Percentiles rank a stretch among this genome's conserved stretches.
Conservation (phyloP, 2,113 vertebrate genomes). For the Anarhynchus alexandrinus region DNA sequence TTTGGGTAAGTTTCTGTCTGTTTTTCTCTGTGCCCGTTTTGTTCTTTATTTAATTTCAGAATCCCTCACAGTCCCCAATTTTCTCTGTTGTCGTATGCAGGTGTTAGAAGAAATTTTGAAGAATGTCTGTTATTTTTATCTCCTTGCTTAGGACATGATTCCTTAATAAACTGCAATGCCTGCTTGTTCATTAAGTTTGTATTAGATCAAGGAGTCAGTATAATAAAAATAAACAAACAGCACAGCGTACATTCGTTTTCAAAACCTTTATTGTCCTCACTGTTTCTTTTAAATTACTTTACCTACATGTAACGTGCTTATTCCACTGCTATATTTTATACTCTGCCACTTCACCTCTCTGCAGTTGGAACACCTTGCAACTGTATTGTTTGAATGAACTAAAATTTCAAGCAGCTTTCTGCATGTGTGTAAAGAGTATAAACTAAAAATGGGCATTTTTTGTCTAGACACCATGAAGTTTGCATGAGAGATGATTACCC, state of each 20-base stretch:
- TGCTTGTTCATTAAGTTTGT: background rate
- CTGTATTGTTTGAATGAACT: background rate
- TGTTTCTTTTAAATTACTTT: background rate
- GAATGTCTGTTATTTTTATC: background rate
- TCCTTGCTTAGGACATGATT: background rate
- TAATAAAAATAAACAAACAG: background rate
- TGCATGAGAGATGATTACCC: background rate
- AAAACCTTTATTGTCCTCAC: background rate
- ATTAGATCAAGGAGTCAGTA: background rate
- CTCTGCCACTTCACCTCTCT: background rate
- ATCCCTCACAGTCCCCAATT: background rate
- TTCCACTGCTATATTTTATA: background rate
- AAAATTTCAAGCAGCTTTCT: background rate
- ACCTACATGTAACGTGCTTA: background rate
- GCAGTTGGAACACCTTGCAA: background rate
- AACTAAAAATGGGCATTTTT: background rate
- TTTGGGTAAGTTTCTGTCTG: background rate
- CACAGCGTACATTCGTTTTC: background rate
- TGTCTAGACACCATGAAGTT: background rate
- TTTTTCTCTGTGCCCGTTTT: background rate
- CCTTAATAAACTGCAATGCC: background rate
- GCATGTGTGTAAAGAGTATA: background rate
- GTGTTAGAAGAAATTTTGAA: background rate
- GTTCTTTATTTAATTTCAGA: background rate
- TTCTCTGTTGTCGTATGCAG: background rate